Evolutionary conservation across 2,113 vertebrate genomes (phyloP).

Genomic region (Odobenus rosmarus): DNA sequence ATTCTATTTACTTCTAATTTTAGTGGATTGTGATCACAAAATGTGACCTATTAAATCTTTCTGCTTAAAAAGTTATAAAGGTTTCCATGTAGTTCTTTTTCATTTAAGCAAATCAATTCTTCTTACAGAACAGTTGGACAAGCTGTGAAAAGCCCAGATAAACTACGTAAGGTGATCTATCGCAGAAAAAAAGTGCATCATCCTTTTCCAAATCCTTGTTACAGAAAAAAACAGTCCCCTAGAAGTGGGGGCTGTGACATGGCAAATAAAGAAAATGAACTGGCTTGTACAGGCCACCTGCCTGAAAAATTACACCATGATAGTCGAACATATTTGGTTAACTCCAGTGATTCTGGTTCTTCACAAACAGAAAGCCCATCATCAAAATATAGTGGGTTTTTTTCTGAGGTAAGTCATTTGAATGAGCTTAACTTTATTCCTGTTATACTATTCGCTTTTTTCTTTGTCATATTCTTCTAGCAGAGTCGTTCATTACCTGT

Average conservation of each 20-base stretch:
- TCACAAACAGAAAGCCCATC: slow-evolving; percentile 88
- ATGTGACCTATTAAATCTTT: background rate
- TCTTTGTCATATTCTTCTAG: background rate
- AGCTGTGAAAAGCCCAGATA: slow-evolving; percentile 82
- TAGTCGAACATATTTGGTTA: slow-evolving; percentile 87
- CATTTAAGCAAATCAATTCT: slow-evolving; percentile 65
- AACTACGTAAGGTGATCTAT: slow-evolving; percentile 84
- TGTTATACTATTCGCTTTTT: background rate
- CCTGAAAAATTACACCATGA: slow-evolving; percentile 87
- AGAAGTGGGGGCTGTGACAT: slow-evolving; percentile 87
- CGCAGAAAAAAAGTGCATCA: slow-evolving; percentile 84
- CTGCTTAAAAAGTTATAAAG: slow-evolving; percentile 31
- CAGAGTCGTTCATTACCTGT: background rate
- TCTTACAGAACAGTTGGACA: slow-evolving; percentile 86
- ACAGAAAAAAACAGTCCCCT: slow-evolving; percentile 85
- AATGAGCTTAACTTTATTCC: slow-evolving; percentile 50
- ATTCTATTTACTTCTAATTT: slow-evolving; percentile 49
- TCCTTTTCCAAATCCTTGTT: slow-evolving; percentile 84
- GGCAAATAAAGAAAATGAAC: slow-evolving; percentile 95
- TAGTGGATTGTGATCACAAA: background rate
- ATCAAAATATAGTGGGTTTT: slow-evolving; percentile 92
- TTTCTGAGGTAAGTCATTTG: slow-evolving; percentile 91
- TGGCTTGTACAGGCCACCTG: slow-evolving; percentile 92
- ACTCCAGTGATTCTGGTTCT: slow-evolving; percentile 88
- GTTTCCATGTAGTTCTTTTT: slow-evolving; percentile 35